Base-by-base conservation (phyloP, 2,888 invertebrate species). In the Metallyticus violacea region DNA sequence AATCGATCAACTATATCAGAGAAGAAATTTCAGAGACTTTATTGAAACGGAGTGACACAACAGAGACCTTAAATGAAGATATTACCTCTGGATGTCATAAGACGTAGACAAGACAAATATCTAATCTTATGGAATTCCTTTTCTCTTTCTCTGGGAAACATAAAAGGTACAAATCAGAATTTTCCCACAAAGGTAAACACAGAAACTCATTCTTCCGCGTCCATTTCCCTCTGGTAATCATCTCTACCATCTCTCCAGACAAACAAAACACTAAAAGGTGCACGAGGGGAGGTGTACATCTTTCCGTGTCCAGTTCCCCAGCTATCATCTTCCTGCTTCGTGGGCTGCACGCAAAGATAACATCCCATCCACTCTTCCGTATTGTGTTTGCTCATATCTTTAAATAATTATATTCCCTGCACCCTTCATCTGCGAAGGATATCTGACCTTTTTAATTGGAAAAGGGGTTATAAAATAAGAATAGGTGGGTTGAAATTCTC, bases 391-490 rank as follows among this genome's bases (percentile, higher is more conserved):
- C 81, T 81, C 27, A 79, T 79, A 79, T 9, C 79, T 79, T 30
- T 30, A 81, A 81, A 81, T 81, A 81, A 81, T 81, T 81, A 81
- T 30, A 81, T 81, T 81, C 30, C 27, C 80, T 62, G 40, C 26
- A 80, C 80, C 81, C 81, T 79, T 79, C 79, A 27, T 79, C 79
- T 27, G 27, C 27, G 26, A 80, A 30, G 29, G 81, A 81, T 81
- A 81, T 81, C 81, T 81, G 81, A 81, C 81, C 29, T 81, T 81
- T 62, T 81, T 81, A 81, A 81, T 81, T 81, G 81, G 81, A 81
- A 81, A 81, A 30, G 30, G 27, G 81, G 81, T 62, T 62, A 62
- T 62, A 62, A 62, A 62, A 62, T 62, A 62, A 62, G 40, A 62
- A 62, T 62, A 62, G 40, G n/a, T n/a, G n/a, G n/a, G n/a, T n/a